Evolutionary conservation across 1,140 invertebrate genomes (phyloP).

Genomic region (Caenorhabditis latens): DNA sequence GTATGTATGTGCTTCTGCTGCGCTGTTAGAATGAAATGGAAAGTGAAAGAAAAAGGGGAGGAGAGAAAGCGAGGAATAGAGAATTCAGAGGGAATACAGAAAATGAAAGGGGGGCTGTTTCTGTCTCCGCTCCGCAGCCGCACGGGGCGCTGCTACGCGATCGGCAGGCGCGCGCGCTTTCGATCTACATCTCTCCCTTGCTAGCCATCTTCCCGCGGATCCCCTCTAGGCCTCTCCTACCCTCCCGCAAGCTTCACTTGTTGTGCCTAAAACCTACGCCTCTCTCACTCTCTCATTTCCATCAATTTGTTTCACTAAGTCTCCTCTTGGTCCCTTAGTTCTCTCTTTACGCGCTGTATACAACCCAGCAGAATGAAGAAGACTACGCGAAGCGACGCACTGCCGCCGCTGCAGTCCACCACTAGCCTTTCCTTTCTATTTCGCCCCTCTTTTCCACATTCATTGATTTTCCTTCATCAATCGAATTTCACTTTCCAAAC

Average conservation of each 20-base stretch:
- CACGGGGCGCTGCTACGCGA: constrained; percentile 47
- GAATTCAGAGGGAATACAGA: not conserved
- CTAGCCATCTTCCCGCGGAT: not conserved
- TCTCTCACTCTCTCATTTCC: not conserved
- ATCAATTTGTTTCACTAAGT: not conserved
- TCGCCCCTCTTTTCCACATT: constrained; percentile 34
- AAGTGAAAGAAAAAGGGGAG: constrained; percentile 13
- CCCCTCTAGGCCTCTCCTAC: not conserved
- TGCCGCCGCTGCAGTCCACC: not conserved
- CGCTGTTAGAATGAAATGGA: constrained; percentile 44
- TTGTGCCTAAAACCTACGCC: not conserved
- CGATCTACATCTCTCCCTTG: constrained; percentile 20
- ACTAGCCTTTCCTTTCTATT: constrained; percentile 27
- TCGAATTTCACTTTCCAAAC: constrained; percentile 38
- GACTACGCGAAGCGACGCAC: constrained; percentile 11
- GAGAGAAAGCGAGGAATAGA: not conserved
- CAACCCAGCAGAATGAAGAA: constrained; percentile 28
- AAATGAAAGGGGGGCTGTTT: constrained; percentile 19
- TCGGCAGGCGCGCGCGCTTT: constrained; percentile 23
- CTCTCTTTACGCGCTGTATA: constrained; percentile 16
- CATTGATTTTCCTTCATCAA: constrained; percentile 18
- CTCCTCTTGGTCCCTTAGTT: constrained; percentile 4
- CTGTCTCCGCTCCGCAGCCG: constrained; percentile 21
- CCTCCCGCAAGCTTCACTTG: constrained; percentile 23
- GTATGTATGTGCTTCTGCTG: not conserved